Evolutionary conservation across 2,797 vertebrate species (phyloP).

Genomic region (Rhinatrema bivittatum): DNA sequence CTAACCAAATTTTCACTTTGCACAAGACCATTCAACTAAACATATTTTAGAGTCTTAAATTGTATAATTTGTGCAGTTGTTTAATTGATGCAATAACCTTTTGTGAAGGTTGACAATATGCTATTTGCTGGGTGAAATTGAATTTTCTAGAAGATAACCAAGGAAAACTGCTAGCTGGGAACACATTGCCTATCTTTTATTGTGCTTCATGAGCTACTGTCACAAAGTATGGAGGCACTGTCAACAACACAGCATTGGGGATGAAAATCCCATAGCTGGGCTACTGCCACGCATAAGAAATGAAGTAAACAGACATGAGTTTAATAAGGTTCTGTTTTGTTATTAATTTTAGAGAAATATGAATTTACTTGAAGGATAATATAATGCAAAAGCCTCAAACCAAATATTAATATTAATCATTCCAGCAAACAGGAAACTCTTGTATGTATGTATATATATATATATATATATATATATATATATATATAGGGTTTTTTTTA

Average conservation of each 20-base stretch:
- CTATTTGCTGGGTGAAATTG: slow-evolving; percentile 33
- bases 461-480: no score
- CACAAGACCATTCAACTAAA: slow-evolving; percentile 31
- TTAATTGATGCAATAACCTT: slow-evolving; percentile 30
- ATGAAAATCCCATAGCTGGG: slow-evolving; percentile 19
- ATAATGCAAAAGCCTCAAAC: slow-evolving; percentile 20
- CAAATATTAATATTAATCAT: slow-evolving; percentile 38
- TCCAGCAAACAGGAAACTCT: no score
- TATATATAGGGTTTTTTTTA: no score
- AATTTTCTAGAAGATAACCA: slow-evolving; percentile 23
- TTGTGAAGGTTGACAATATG: slow-evolving; percentile 24
- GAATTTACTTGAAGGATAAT: slow-evolving; percentile 23
- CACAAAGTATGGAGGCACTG: slow-evolving; percentile 1
- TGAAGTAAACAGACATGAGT: slow-evolving; percentile 38
- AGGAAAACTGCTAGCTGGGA: slow-evolving; percentile 7
- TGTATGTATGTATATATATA: no score
- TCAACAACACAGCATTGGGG: background rate
- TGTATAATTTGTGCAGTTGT: slow-evolving; percentile 32
- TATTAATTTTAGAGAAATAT: slow-evolving; percentile 44
- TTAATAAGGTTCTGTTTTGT: slow-evolving; percentile 34
- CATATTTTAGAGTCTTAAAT: slow-evolving; percentile 26
- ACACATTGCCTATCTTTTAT: slow-evolving; percentile 13
- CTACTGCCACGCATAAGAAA: slow-evolving; percentile 12
- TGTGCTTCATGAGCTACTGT: slow-evolving; percentile 20
- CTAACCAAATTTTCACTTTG: slow-evolving; percentile 26